Evolutionary conservation across 2,888 invertebrate species (phyloP), one percentile per base, ranked within the genome.

Genomic region (Agriopis marginaria): DNA sequence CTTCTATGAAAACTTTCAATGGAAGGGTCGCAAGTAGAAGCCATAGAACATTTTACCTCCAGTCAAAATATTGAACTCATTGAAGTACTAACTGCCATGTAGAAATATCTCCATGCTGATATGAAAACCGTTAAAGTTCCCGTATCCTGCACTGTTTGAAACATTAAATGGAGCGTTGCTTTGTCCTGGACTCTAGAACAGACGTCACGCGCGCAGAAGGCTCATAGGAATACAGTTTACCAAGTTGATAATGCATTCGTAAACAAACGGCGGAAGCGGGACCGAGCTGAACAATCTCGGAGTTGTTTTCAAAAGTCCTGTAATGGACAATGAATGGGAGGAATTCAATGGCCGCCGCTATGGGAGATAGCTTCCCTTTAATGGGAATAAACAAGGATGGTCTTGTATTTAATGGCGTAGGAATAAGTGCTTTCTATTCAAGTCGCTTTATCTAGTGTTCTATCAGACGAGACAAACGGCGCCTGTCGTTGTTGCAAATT

Each of bases 201-300:
- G 69, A 63, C 70, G 72, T 73, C 75, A 75, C 69, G 51, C 69
- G 51, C 70, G 66, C 65, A 71, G 62, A 71, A 74, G 71, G 65
- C 73, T 74, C 74, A 44, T 65, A 74, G 76, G 72, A 76, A 75
- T 70, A 70, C 71, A 75, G 75, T 76, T 76, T 76, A 73, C 71
- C 55, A 70, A 73, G 62, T 73, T 71, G 69, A 74, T 76, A 76
- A 75, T 74, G 76, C 75, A 73, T 76, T 76, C 72, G 73, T 75
- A 74, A 75, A 75, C 76, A 76, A 76, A 75, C 71, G 73, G 59
- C 75, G 75, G 73, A 73, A 74, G 70, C 73, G 63, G 68, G 32
- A 5, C 32, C 32, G 66, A 68, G 68, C 60, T 70, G 72, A 66
- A 72, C 66, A 63, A 71, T 71, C 68, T 68, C 50, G 7, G 54